These are phyloP conservation scores for Odontomyia ornata DNA, from an alignment of 2,888 invertebrate genomes.

Conservation along the genomic window DNA sequence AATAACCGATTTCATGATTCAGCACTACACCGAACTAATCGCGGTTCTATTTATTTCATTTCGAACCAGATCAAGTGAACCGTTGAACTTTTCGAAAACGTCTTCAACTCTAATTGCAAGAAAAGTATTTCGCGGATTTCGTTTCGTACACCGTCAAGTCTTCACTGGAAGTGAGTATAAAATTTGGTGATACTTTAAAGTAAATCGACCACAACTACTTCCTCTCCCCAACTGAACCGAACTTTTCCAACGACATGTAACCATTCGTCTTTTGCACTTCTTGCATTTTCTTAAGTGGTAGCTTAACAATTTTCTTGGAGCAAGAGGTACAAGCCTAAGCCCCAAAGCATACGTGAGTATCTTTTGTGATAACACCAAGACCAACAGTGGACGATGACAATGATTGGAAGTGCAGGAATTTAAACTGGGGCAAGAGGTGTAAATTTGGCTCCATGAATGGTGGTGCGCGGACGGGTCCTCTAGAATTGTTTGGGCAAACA, in stretches of 20 bases:
- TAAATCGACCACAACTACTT: constrained; percentile 23
- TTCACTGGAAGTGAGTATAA: constrained; percentile 15
- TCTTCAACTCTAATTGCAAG: not conserved
- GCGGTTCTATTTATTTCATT: constrained; percentile 23
- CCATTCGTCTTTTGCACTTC: constrained; percentile 16
- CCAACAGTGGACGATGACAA: not conserved
- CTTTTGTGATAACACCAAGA: constrained; percentile 8
- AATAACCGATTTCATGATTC: constrained; percentile 25
- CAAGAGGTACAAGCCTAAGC: not conserved
- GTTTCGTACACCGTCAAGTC: constrained; percentile 9
- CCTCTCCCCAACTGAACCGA: not conserved
- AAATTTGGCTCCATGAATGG: not conserved
- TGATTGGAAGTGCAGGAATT: constrained; percentile 22
- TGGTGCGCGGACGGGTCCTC: constrained; percentile 2
- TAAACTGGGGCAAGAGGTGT: constrained; percentile 39
- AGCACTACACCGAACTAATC: constrained; percentile 7
- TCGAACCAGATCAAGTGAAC: not conserved
- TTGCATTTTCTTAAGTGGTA: constrained; percentile 22
- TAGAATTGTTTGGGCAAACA: constrained; percentile 41
- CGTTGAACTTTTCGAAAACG: not conserved
- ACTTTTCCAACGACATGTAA: constrained; percentile 5
- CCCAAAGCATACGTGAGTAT: not conserved
- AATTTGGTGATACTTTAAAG: constrained; percentile 30
- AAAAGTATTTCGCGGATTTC: not conserved
- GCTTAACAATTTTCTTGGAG: constrained; percentile 1